Base-by-base conservation (phyloP, 2,113 vertebrate species). In the Pipa parva region DNA sequence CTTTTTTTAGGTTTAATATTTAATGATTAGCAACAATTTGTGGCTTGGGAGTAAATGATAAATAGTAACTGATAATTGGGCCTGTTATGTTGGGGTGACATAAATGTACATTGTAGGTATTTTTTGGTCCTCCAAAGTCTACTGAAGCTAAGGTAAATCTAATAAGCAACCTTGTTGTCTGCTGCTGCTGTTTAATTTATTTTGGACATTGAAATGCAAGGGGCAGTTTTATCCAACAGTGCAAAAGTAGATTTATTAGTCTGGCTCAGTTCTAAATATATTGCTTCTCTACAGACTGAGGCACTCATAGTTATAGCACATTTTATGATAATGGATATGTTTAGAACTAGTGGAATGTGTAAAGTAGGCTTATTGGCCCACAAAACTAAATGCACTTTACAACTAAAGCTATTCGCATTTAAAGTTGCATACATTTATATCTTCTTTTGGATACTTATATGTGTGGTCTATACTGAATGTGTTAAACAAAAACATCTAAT, bases 161-260 rank as follows among this genome's bases (percentile, higher is more conserved):
- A 29, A 28, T 33, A 31, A 15, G 36, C 37, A 15, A 51, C 54
- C 56, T 66, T 65, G 63, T 65, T 66, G 58, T 66, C 46, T 66
- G 52, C 63, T 66, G 63, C 58, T 58, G 52, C 58, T 66, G 63
- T 54, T 57, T 66, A 54, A 57, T 66, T 66, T 66, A 66, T 66
- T 66, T 39, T 66, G 58, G 63, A 57, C 64, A 26, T 68, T 51
- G 50, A 50, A 59, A 68, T 59, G 55, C 55, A 57, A 52, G 64
- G 64, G 64, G 59, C 64, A 50, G 42, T 68, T 68, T 59, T 45
- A 68, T 21, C 28, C 56, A 68, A 68, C 64, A 59, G 64, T 59
- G 64, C 55, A 68, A 68, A 68, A 59, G 64, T 59, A 68, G 56
- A 68, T 68, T 68, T 68, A 68, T 68, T 68, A 59, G 64, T 33